These are phyloP conservation scores for Nasonia vitripennis DNA, from an alignment of 1,140 invertebrate species.

Conservation along the genomic window DNA sequence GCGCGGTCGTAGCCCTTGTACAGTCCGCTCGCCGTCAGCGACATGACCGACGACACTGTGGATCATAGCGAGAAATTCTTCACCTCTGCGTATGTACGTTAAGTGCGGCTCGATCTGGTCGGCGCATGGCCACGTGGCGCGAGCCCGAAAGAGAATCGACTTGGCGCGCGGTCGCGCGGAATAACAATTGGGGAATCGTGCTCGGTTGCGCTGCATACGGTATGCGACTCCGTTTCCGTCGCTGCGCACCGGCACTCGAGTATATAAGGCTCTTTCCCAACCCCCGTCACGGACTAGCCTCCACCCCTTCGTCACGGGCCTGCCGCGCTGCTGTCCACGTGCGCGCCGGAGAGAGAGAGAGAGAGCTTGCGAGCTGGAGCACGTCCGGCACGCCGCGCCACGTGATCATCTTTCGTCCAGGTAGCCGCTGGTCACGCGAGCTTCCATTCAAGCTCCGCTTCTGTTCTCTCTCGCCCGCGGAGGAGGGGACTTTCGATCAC, in stretches of 20 bases:
- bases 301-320: constrained; percentile 28
- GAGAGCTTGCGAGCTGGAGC: constrained; percentile 46
- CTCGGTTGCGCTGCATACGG: constrained; percentile 43
- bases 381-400: constrained; percentile 54
- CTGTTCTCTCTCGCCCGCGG: neutral
- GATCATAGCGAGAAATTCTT: constrained; percentile 60
- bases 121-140: neutral
- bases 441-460: constrained; percentile 53
- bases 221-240: constrained; percentile 27
- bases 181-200: constrained; percentile 62
- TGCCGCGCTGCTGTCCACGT: neutral
- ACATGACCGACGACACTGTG: constrained; percentile 92
- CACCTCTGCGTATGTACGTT: neutral
- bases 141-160: neutral
- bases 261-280: constrained; percentile 53
- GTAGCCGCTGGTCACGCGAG: constrained; percentile 54
- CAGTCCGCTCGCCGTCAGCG: constrained; percentile 80
- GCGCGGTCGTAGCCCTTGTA: constrained; percentile 93
- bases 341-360: neutral
- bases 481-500: constrained; percentile 28
- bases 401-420: constrained; percentile 46
- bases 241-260: neutral
- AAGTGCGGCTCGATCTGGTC: neutral
- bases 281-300: constrained; percentile 57
- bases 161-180: constrained; percentile 46